These are phyloP conservation scores for Listronotus oregonensis DNA, from an alignment of 1,140 invertebrate genomes.

Conservation along the genomic window DNA sequence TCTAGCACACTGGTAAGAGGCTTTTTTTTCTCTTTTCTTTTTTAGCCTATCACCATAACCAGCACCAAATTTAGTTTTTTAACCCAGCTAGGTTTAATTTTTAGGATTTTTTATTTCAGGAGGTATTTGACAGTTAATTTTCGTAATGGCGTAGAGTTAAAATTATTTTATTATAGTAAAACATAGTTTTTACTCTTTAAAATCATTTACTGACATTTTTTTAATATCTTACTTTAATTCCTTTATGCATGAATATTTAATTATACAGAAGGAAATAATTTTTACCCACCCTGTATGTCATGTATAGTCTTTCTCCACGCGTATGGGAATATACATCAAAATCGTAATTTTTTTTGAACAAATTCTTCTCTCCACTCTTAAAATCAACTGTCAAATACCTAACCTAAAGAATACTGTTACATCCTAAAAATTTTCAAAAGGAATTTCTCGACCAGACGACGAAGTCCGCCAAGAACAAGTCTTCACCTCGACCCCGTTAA, in stretches of 20 bases:
- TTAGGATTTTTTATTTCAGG: not conserved
- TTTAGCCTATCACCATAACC: conserved; percentile 21
- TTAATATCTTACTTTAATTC: no score
- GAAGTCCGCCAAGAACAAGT: conserved; percentile 24
- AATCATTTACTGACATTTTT: no score
- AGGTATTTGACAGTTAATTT: conserved; percentile 11
- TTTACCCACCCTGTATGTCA: no score
- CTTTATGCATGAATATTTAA: no score
- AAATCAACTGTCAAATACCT: conserved; percentile 13
- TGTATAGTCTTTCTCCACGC: no score
- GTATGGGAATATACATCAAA: no score
- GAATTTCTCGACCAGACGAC: conserved; percentile 32
- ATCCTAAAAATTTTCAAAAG: conserved; percentile 42
- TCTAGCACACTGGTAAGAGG: conserved; percentile 22
- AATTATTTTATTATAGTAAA: no score
- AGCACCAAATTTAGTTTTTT: not conserved
- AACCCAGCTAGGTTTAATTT: not conserved
- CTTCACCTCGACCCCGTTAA: conserved; percentile 39
- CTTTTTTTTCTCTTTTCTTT: conserved; percentile 19
- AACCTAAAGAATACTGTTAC: not conserved
- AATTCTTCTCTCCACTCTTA: not conserved
- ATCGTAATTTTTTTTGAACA: not conserved
- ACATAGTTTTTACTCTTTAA: no score
- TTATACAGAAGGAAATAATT: no score
- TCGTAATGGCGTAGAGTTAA: no score